Conservation (phyloP, 2,888 invertebrate species). For the Toxonevra muliebris region DNA sequence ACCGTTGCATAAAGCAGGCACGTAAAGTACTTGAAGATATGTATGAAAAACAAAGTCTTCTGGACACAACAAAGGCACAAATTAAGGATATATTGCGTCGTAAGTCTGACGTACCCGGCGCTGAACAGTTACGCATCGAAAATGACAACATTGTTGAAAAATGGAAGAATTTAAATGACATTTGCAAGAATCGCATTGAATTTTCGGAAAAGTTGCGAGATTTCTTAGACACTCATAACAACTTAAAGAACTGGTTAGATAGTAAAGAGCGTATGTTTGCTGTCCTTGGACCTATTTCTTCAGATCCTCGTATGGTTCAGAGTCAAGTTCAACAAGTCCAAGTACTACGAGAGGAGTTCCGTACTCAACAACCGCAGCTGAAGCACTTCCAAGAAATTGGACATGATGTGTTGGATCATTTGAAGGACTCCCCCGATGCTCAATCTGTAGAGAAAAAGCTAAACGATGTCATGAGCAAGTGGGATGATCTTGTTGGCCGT, state of each 20-base stretch:
- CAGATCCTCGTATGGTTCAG: slow-evolving; percentile 94
- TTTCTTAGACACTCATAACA: slow-evolving; percentile 89
- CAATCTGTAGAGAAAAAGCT: slow-evolving; percentile 77
- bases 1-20: slow-evolving; percentile 83
- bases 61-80: slow-evolving; percentile 90
- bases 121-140: slow-evolving; percentile 83
- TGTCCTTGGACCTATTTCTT: slow-evolving; percentile 94
- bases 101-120: slow-evolving; percentile 85
- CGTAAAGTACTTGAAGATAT: slow-evolving; percentile 87
- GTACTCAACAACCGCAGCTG: slow-evolving; percentile 89
- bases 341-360: slow-evolving; percentile 94
- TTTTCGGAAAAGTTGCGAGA: slow-evolving; percentile 84
- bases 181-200: slow-evolving; percentile 74
- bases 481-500: slow-evolving; percentile 83
- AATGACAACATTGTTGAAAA: slow-evolving; percentile 82
- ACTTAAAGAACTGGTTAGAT: slow-evolving; percentile 84
- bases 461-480: slow-evolving; percentile 75
- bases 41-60: slow-evolving; percentile 89
- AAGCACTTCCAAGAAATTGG: slow-evolving; percentile 86
- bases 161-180: slow-evolving; percentile 87
- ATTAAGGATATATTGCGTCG: slow-evolving; percentile 86
- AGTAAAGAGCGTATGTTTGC: slow-evolving; percentile 96
- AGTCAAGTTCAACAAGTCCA: slow-evolving; percentile 95
- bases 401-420: slow-evolving; percentile 74
- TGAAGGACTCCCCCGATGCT: slow-evolving; percentile 71